Evolutionary conservation across 2,888 invertebrate species (phyloP), one percentile per base, ranked within the genome.

Genomic region (Stenoptilia bipunctidactyla): DNA sequence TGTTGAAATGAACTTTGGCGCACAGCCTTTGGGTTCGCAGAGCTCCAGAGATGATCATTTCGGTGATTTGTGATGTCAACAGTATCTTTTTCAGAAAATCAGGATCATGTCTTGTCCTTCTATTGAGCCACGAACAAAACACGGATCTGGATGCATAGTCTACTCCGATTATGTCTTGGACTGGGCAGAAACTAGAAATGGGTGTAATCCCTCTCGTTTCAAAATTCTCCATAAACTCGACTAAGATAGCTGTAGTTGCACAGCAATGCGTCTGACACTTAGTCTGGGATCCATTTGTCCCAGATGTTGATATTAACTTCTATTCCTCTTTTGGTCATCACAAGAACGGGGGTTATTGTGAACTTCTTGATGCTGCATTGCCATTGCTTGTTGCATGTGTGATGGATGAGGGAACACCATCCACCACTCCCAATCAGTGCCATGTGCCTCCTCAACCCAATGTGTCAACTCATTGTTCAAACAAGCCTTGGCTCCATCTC

Each of bases 1-100:
- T 50, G 45, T 39, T 53, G 49, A 15, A 49, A 53, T 38, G 34
- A 41, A 34, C 49, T 42, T 47, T 49, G 33, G 38, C 47, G 27
- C 43, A 48, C 46, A 33, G 47, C 35, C 15, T 48, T 45, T 6
- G 48, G 48, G 39, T 52, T 51, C 44, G 41, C 40, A 14, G 38
- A 13, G 33, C 35, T 39, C 47, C 50, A 46, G 6, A 38, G 38
- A 36, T 48, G 47, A 14, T 50, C 34, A 25, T 50, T 49, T 40
- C 47, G 51, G 13, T 49, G 37, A 39, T 51, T 50, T 15, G 30
- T 8, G 30, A 20, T n/a, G 30, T 30, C 30, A 4, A 30, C 30
- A 30, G 4, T 10, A 30, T 30, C 13, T 30, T 30, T 8, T 30
- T 4, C 13, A 30, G n/a, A 30, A 30, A 30, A 10, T 30, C n/a